Conservation (phyloP, 2,797 vertebrate genomes). For the Microctenopoma lineatum region DNA sequence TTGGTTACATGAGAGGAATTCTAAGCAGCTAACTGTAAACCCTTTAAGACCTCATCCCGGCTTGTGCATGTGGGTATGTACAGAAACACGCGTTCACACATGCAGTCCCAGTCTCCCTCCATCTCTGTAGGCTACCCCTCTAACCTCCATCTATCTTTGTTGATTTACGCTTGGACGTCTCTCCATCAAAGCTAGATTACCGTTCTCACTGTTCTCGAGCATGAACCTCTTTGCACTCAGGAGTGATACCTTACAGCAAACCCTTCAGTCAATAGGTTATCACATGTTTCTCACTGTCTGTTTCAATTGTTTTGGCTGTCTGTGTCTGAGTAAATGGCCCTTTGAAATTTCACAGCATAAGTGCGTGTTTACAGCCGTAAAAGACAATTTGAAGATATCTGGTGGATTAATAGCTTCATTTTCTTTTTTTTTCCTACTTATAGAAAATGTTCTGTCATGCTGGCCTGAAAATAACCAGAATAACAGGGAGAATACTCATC, state of each 20-base stretch:
- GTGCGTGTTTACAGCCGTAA: slow-evolving; percentile 12
- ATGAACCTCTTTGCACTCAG: slow-evolving; percentile 62
- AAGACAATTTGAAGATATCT: slow-evolving; percentile 3
- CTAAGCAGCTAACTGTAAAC: slow-evolving; percentile 87
- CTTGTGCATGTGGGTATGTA: slow-evolving; percentile 38
- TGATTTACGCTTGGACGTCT: slow-evolving; percentile 52
- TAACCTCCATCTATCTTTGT: slow-evolving; percentile 39
- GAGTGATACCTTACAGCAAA: slow-evolving; percentile 44
- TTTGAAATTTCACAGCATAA: slow-evolving; percentile 17
- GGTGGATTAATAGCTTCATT: slow-evolving; percentile 6
- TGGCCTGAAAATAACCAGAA: slow-evolving; percentile 12
- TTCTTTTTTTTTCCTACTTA: slow-evolving; percentile 26
- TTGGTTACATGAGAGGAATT: slow-evolving; percentile 85
- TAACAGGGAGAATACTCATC: slow-evolving; percentile 13
- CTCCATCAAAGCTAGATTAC: slow-evolving; percentile 76
- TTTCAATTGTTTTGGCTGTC: slow-evolving; percentile 28
- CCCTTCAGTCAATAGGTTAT: slow-evolving; percentile 44
- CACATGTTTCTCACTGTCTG: slow-evolving; percentile 27
- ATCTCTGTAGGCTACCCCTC: slow-evolving; percentile 51
- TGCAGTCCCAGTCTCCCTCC: slow-evolving; percentile 1
- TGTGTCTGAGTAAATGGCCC: slow-evolving; percentile 27
- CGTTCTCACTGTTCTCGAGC: slow-evolving; percentile 51
- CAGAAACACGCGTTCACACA: slow-evolving; percentile 42
- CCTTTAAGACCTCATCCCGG: slow-evolving; percentile 77
- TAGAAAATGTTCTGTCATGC: not conserved